Evolutionary conservation across 2,888 invertebrate species (phyloP), one percentile per base, ranked within the genome.

Genomic region (Torymus auratus): DNA sequence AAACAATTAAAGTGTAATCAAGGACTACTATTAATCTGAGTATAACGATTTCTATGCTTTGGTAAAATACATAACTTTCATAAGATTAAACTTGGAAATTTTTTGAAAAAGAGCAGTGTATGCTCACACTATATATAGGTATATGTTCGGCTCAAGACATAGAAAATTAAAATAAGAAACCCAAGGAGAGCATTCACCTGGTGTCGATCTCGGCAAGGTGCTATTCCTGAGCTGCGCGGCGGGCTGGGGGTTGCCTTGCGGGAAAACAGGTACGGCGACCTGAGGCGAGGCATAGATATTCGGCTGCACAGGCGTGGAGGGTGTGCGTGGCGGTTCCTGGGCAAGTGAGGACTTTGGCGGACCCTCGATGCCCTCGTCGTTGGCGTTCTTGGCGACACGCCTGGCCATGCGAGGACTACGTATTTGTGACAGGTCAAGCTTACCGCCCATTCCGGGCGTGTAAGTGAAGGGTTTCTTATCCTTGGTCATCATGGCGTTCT

Each of bases 381-480:
- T 93, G n/a, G 95, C 95, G 87, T 95, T 95, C 84, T 94, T 93
- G 28, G 93, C 93, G 82, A 93, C 91, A 83, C 97, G 92, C 85
- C 96, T 93, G 2, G 96, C 96, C 97, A 98, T 97, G 85, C 97
- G 94, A 12, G 97, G 97, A 74, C 97, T 97, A 83, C 94, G 94
- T 82, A 98, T 97, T 91, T 98, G 97, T 12, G 97, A 96, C 72
- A 98, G 92, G 91, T 98, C 97, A 80, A 98, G 93, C 76, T 91
- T 91, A 2, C 91, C 91, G 3, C 91, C 91, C 83, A 98, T 98
- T 17, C 98, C 97, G 1, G 98, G 98, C 17, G 97, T 97, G 91
- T 98, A 98, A n/a, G 98, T 98, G 90, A 98, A 98, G 13, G 98
- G 98, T 88, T 98, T 98, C 91, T 98, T 98, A 91, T 98, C 98